phyloP scores from a whole-genome alignment of 2,797 vertebrate species.

The Sebastes cheni region DNA sequence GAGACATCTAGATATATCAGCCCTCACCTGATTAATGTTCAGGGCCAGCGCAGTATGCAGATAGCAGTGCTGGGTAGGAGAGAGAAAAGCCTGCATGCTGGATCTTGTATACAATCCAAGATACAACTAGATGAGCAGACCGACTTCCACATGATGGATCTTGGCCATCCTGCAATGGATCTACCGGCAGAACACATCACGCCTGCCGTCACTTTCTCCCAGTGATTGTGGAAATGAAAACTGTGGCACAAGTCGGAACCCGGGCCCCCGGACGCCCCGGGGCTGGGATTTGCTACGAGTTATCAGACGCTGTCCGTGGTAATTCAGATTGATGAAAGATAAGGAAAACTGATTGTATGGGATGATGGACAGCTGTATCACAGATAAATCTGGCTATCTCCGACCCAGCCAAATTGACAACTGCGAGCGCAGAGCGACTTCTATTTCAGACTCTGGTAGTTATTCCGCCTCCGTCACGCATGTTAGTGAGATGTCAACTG shows the following conservation, averaged over 20 bases:
- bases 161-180: slow-evolving; percentile 8
- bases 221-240: slow-evolving; percentile 62
- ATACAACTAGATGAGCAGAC: slow-evolving; percentile 25
- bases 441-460: slow-evolving; percentile 69
- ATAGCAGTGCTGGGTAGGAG: neutral
- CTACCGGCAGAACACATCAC: slow-evolving; percentile 29
- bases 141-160: slow-evolving; percentile 24
- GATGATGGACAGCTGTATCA: slow-evolving; percentile 78
- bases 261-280: neutral
- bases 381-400: slow-evolving; percentile 71
- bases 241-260: slow-evolving; percentile 2
- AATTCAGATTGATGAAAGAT: slow-evolving; percentile 79
- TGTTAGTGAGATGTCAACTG: slow-evolving; percentile 77
- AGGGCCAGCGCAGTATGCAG: slow-evolving; percentile 9
- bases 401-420: slow-evolving; percentile 66
- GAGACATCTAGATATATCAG: slow-evolving; percentile 22
- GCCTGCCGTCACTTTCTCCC: slow-evolving; percentile 23
- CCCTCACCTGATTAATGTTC: slow-evolving; percentile 26
- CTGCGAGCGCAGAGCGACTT: slow-evolving; percentile 57
- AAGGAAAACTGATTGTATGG: slow-evolving; percentile 72
- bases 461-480: slow-evolving; percentile 72
- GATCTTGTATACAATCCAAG: slow-evolving; percentile 11
- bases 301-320: slow-evolving; percentile 66
- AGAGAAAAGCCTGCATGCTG: slow-evolving; percentile 12
- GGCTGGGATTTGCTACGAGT: slow-evolving; percentile 60